Conservation (phyloP, 2,888 invertebrate genomes). For the Kryphioiulus occultus region DNA sequence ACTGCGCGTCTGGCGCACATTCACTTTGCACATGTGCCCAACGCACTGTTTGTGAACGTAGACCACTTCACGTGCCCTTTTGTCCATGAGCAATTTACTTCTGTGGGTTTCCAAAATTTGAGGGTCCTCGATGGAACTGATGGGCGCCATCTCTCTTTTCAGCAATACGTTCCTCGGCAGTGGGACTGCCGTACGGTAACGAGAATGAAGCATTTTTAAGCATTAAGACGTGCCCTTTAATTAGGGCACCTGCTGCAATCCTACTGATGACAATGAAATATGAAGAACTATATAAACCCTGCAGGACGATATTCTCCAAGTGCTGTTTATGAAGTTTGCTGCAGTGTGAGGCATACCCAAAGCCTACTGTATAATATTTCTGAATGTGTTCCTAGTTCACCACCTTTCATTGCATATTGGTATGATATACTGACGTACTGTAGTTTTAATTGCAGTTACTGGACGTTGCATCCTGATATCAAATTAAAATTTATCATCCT, state of each 20-base stretch:
- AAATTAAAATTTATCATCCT: no score
- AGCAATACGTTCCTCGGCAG: neutral
- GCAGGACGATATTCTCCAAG: neutral
- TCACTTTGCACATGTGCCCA: constrained; percentile 42
- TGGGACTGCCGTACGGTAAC: neutral
- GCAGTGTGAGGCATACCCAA: neutral
- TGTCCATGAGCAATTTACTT: neutral
- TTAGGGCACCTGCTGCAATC: neutral
- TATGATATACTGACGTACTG: neutral
- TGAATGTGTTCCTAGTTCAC: neutral
- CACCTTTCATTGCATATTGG: neutral
- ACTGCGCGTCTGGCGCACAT: constrained; percentile 39
- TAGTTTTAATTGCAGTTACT: no score
- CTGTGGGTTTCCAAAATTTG: neutral
- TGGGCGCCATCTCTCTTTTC: neutral
- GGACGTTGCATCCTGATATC: neutral
- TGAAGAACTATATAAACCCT: neutral
- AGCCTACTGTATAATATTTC: no score
- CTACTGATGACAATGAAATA: neutral
- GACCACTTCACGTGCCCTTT: constrained; percentile 18
- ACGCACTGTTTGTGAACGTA: constrained; percentile 47
- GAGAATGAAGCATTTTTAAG: neutral
- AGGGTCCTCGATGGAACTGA: neutral
- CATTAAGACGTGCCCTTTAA: neutral
- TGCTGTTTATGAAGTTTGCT: neutral